Evolutionary conservation across 2,888 invertebrate genomes (phyloP), one percentile per base, ranked within the genome.

Genomic region (Zhuqinia jingwanae): DNA sequence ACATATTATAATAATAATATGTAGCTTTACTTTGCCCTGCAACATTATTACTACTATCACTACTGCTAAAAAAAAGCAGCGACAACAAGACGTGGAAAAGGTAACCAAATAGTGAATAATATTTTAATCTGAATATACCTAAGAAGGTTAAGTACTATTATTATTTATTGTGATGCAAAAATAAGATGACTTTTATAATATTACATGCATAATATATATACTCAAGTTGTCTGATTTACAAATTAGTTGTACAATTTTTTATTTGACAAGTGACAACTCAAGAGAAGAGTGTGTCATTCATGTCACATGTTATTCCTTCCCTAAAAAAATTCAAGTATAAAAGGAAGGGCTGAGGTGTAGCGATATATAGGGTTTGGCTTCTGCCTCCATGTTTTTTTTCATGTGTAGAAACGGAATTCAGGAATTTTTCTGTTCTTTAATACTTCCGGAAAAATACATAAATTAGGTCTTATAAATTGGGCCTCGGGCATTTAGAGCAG

Each of bases 171-270:
- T 53, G 50, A 27, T 75, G 75, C 53, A 73, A 53, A 47, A 53
- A 75, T 50, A 75, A 50, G 53, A 75, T 50, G 75, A 75, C 53
- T 2, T 73, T 75, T 53, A 53, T 50, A 50, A 73, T 1, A 17
- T n/a, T n/a, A n/a, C n/a, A 36, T 36, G 8, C 36, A 36, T 36
- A 6, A 30, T 75, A 30, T 15, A 20, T 70, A 70, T 45, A n/a
- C n/a, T n/a, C n/a, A n/a, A n/a, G n/a, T 75, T 75, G 30, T 75
- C 53, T 75, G 75, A 75, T 75, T 75, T 53, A 75, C 75, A 75
- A 75, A 75, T 75, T 75, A 75, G 75, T 75, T 50, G 30, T 75
- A 50, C n/a, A 75, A 30, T 8, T 30, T 25, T n/a, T n/a, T n/a
- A n/a, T n/a, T 50, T 53, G 75, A 75, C 75, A 75, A 75, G 53